Base-by-base conservation (phyloP, 2,888 invertebrate species). In the Belgica antarctica region DNA sequence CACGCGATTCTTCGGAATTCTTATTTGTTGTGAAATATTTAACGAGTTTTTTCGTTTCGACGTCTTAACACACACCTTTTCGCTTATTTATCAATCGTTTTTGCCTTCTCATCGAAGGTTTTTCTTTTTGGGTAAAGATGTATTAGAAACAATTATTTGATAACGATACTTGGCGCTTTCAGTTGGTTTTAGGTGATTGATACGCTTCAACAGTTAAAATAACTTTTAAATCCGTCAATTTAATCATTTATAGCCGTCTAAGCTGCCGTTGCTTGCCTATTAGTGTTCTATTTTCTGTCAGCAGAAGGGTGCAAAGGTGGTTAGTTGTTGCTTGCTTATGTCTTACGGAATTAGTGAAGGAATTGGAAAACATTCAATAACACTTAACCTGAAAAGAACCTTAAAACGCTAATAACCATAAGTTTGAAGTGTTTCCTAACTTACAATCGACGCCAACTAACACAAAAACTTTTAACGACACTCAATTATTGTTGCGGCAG, bases 71-170 rank as follows among this genome's bases (percentile, higher is more conserved):
- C 31, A 31, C 63, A 8, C 19, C 63, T 41, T 41, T 31, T 4
- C 27, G 28, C 68, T 47, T 68, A 57, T 46, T 68, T 57, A 68
- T 52, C 68, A 57, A 68, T 68, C 25, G 36, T 27, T 31, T 41
- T 63, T 63, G 12, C 25, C 25, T 25, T 28, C 34, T 1, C 34
- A 8, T 31, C 62, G 27, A 28, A 31, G 17, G 22, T 15, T 24
- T 24, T 8, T 34, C 31, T 2, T 10, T n/a, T 31, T 59, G 27
- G 34, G 62, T 31, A 34, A 62, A 62, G 7, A 7, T 62, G 19
- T 17, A 19, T 41, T 62, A 22, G 12, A 36, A 65, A 47, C 65
- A 65, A 65, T 65, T 65, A 65, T 65, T 65, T 47, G 65, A 47
- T 46, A 47, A 65, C 27, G 52, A 31, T 12, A 12, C 12, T 31